Evolutionary conservation across 2,113 vertebrate genomes (phyloP).

Genomic region (Oenanthe oenanthe): DNA sequence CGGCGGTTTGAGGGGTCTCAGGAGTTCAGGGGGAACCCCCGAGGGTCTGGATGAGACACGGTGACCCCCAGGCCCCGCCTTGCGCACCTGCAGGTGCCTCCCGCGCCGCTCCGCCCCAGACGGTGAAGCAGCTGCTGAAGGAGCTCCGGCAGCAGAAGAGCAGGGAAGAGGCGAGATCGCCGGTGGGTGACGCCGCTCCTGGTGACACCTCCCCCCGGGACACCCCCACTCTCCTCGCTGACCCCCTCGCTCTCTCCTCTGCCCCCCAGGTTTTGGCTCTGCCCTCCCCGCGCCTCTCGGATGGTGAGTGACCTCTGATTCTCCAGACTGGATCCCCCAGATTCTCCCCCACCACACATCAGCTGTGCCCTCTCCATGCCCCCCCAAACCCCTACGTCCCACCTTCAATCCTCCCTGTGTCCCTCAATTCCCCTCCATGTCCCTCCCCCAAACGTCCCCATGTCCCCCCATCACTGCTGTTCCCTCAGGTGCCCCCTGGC

Average conservation of each 20-base stretch:
- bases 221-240: neutral
- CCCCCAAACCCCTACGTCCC: no score
- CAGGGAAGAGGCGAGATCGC: neutral
- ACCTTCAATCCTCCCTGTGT: neutral
- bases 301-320: neutral
- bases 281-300: neutral
- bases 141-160: neutral
- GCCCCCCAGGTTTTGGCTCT: neutral
- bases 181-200: neutral
- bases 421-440: neutral
- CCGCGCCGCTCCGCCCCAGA: neutral
- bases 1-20: neutral
- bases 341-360: neutral
- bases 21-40: neutral
- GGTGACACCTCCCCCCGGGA: neutral
- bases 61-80: neutral
- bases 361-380: neutral
- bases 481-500: neutral
- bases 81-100: neutral
- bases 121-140: neutral
- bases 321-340: no score
- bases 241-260: neutral
- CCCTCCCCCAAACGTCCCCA: no score
- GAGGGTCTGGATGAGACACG: neutral
- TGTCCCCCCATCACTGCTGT: neutral